Conservation (phyloP, 2,797 vertebrate genomes). For the Carcharodon carcharias region DNA sequence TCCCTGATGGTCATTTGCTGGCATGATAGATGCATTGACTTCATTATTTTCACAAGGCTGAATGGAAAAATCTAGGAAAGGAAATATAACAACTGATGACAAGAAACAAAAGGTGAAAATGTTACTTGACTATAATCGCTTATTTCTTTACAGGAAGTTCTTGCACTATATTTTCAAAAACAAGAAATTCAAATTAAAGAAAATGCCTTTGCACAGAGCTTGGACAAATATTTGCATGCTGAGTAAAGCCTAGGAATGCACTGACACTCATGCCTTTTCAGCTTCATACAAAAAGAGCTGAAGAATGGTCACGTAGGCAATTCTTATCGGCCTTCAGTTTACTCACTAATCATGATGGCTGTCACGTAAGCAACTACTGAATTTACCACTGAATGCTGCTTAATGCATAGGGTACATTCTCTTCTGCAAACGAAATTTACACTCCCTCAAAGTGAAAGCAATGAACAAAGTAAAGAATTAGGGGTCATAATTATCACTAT, state of each 20-base stretch:
- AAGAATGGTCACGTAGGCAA: background rate
- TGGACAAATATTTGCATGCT: background rate
- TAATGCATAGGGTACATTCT: background rate
- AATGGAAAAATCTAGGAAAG: background rate
- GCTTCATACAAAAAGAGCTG: slow-evolving; percentile 5
- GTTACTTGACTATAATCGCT: background rate
- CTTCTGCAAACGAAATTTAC: background rate
- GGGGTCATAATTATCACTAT: background rate
- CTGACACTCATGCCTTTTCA: background rate
- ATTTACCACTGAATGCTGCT: background rate
- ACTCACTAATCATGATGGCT: background rate
- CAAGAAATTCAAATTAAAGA: background rate
- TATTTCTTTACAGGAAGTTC: background rate
- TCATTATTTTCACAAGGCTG: background rate
- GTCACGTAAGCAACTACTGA: background rate
- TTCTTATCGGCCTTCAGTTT: background rate
- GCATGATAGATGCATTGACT: background rate
- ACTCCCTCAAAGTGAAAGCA: background rate
- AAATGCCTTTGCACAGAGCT: background rate
- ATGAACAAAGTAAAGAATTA: background rate
- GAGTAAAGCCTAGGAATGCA: background rate
- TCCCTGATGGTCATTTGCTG: background rate
- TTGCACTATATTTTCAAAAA: background rate
- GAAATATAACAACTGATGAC: background rate
- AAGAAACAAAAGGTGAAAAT: background rate